Percentiles rank a stretch among this genome's conserved stretches.
Conservation (phyloP, 2,113 vertebrate species). For the Reinhardtius hippoglossoides region DNA sequence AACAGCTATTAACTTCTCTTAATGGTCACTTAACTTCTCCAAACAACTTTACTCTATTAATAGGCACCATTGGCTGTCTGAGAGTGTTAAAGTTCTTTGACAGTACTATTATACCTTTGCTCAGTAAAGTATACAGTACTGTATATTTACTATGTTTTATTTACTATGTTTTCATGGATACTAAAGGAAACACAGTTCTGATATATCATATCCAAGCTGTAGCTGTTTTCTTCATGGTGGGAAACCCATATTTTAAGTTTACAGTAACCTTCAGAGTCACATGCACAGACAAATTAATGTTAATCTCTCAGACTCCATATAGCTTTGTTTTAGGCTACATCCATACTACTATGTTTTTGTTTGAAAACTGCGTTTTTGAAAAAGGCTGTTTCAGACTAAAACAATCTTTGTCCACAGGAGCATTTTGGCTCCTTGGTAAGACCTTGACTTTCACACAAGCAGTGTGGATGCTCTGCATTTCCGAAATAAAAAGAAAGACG, state of each 20-base stretch:
- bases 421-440: too few relatives aligned
- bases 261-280: background rate
- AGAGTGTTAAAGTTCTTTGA: background rate
- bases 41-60: slow-evolving; percentile 31
- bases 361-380: too few relatives aligned
- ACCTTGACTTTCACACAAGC: too few relatives aligned
- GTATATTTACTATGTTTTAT: background rate
- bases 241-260: slow-evolving; percentile 33
- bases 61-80: background rate
- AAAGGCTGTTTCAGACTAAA: too few relatives aligned
- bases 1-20: slow-evolving; percentile 38
- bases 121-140: background rate
- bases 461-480: too few relatives aligned
- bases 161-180: background rate
- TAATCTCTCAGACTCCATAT: too few relatives aligned
- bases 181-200: background rate
- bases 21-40: slow-evolving; percentile 36
- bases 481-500: too few relatives aligned
- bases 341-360: too few relatives aligned
- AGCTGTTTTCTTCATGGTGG: background rate
- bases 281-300: background rate
- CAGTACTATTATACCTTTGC: slow-evolving; percentile 3
- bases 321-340: too few relatives aligned
- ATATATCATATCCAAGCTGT: background rate
- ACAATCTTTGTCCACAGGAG: too few relatives aligned